Evolutionary conservation across 2,888 invertebrate species (phyloP), one percentile per base, ranked within the genome.

Genomic region (Meandrusa payeni): DNA sequence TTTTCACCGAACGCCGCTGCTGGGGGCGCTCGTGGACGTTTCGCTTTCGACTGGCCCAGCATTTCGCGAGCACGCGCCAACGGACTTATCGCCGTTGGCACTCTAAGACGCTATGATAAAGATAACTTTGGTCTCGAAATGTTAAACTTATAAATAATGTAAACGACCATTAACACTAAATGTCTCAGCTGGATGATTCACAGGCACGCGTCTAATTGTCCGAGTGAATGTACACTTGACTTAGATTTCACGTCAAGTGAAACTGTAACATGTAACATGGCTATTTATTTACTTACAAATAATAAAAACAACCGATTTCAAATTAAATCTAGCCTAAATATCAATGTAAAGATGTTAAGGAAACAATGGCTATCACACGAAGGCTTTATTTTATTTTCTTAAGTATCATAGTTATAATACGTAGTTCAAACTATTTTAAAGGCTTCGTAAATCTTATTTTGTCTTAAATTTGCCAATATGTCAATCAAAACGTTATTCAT

Each of bases 121-220:
- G 67, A 52, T 51, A 55, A 51, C 47, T 64, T 63, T 69, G 59
- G 7, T 51, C 62, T 58, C 62, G 61, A 57, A 55, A 58, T 57
- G 57, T 54, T n/a, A n/a, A n/a, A n/a, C n/a, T 57, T 54, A 62
- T 61, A 62, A 64, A 69, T 63, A 70, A 71, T 72, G 75, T 72
- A 74, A 78, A 76, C 72, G 66, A 60, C 70, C 73, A 79, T 79
- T 80, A 80, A 80, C 79, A 78, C 76, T 76, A 70, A 69, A 69
- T 68, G 77, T 75, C 77, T 71, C 76, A 79, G 70, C 62, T 80
- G 80, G 77, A 73, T 81, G 82, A 79, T 57, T 82, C 82, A 78
- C 68, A 68, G 76, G 80, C 78, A 83, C 81, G 78, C 69, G 67
- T 74, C 77, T 82, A 80, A 82, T 81, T 80, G 66, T 76, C 63